These are phyloP conservation scores for Rhipidura dahli DNA, from an alignment of 2,113 vertebrate genomes.

Conservation along the genomic window DNA sequence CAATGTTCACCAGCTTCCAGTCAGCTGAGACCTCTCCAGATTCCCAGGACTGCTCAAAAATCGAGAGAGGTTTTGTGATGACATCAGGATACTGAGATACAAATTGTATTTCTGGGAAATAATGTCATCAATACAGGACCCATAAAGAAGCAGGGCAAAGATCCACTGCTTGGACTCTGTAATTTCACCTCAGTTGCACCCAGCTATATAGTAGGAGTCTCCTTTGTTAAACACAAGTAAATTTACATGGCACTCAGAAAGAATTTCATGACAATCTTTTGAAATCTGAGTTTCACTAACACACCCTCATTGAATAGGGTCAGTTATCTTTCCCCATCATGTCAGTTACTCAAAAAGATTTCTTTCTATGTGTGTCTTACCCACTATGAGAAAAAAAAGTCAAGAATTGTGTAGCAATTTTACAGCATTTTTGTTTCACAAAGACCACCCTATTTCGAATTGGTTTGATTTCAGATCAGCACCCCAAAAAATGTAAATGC, in stretches of 20 bases:
- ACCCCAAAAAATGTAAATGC: background rate
- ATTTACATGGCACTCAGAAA: background rate
- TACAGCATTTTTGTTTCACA: background rate
- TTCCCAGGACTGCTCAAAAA: background rate
- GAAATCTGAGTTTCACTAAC: background rate
- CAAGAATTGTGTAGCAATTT: background rate
- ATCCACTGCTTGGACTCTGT: background rate
- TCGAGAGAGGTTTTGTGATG: background rate
- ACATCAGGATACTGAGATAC: background rate
- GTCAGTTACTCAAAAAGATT: background rate
- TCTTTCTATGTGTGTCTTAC: background rate
- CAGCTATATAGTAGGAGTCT: background rate
- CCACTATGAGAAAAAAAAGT: background rate
- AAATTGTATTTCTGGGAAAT: background rate
- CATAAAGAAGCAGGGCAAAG: background rate
- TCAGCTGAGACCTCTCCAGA: background rate
- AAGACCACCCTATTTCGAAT: background rate
- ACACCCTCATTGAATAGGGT: background rate
- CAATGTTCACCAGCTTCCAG: accelerated
- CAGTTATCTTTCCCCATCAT: background rate
- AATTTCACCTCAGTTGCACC: background rate
- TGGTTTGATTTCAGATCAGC: slow-evolving; percentile 18
- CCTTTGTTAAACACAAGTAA: background rate
- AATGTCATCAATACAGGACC: background rate
- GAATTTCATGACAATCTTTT: background rate